Evolutionary conservation across 1,140 invertebrate species (phyloP).

Genomic region (Rhysida immarginata): DNA sequence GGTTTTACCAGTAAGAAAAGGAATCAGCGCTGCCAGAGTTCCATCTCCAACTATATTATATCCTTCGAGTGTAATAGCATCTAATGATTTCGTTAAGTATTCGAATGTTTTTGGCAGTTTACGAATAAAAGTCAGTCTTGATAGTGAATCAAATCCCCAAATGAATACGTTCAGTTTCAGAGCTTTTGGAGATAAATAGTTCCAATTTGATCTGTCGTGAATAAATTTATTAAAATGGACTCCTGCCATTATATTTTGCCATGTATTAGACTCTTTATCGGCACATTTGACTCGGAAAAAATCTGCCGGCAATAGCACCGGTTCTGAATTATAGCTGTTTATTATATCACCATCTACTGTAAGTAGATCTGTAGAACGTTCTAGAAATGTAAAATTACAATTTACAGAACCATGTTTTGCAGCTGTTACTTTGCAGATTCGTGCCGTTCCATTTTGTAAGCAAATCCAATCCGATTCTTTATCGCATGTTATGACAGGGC

Average conservation of each 20-base stretch:
- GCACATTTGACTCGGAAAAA: slow-evolving; percentile 40
- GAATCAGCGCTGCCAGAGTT: slow-evolving; percentile 80
- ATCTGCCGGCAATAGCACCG: slow-evolving; percentile 26
- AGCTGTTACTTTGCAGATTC: too few species aligned
- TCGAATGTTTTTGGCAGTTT: slow-evolving; percentile 66
- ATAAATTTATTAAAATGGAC: slow-evolving; percentile 34
- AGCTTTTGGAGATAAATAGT: slow-evolving; percentile 32
- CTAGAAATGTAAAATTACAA: slow-evolving; percentile 20
- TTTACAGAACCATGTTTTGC: slow-evolving; percentile 5
- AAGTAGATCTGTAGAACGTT: slow-evolving; percentile 36
- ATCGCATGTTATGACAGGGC: too few species aligned
- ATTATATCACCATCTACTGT: slow-evolving; percentile 27
- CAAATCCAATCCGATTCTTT: too few species aligned
- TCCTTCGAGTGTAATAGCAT: slow-evolving; percentile 53
- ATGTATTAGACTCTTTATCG: slow-evolving; percentile 25
- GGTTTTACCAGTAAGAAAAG: slow-evolving; percentile 76
- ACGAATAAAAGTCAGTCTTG: slow-evolving; percentile 67
- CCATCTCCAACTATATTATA: slow-evolving; percentile 69
- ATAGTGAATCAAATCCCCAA: slow-evolving; percentile 81
- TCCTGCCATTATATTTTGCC: slow-evolving; percentile 42
- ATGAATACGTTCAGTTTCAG: slow-evolving; percentile 63
- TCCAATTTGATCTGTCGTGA: slow-evolving; percentile 33
- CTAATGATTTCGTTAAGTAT: slow-evolving; percentile 50
- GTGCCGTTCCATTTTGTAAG: too few species aligned
- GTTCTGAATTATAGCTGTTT: slow-evolving; percentile 24